A percentile compares a stretch with the other conserved stretches of the same genome.
phyloP scores from a whole-genome alignment of 2,888 invertebrate genomes.

The Thera obeliscata region DNA sequence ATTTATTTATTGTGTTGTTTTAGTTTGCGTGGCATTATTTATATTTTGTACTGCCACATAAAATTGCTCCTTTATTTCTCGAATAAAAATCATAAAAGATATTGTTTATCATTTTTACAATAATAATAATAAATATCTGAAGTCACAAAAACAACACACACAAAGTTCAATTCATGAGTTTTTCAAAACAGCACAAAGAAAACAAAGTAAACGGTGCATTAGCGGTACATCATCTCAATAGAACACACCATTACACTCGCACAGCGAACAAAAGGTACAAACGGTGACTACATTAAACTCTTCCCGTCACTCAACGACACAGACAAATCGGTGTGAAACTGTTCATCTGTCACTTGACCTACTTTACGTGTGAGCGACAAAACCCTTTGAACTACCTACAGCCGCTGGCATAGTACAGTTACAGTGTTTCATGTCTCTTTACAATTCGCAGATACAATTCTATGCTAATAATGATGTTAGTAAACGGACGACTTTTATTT shows the following conservation, averaged over 20 bases:
- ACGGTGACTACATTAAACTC: conserved; percentile 38
- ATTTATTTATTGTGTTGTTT: no score
- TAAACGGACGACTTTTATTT: background rate
- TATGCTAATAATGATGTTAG: background rate
- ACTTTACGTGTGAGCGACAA: conserved; percentile 51
- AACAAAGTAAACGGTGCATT: conserved; percentile 22
- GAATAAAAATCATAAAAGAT: no score
- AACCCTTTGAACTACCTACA: conserved; percentile 44
- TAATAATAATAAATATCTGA: background rate
- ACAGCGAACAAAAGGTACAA: conserved; percentile 28
- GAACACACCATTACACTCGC: conserved; percentile 29
- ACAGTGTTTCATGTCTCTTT: conserved; percentile 12
- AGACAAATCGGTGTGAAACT: conserved; percentile 50
- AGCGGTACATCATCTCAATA: conserved; percentile 25
- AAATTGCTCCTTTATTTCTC: no score
- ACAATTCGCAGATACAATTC: background rate
- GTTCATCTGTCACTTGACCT: conserved; percentile 56
- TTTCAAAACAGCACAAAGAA: background rate
- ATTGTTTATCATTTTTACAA: no score
- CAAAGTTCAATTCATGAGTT: background rate
- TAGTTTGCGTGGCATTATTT: no score
- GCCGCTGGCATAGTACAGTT: conserved; percentile 23
- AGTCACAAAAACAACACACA: background rate
- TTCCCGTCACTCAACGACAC: conserved; percentile 34
- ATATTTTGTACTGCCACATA: no score